These are phyloP conservation scores for Drosophila buzzatii DNA, from an alignment of 2,888 invertebrate species.

Conservation along the genomic window DNA sequence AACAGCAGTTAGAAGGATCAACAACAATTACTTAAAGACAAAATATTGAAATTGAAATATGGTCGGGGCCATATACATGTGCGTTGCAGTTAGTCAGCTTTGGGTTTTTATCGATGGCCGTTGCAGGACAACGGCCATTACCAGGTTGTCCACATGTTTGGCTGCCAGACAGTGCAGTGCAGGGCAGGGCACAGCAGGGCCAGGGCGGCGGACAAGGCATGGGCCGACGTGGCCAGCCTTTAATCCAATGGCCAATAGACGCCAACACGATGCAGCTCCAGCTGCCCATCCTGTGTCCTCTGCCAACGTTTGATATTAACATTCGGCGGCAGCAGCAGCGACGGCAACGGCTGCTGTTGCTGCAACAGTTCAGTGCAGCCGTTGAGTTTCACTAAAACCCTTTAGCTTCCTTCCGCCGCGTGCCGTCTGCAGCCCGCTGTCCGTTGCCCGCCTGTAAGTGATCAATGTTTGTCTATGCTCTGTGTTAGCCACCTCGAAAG, in stretches of 20 bases:
- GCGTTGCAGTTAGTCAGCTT: slow-evolving; percentile 35
- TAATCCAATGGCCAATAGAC: slow-evolving; percentile 76
- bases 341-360: slow-evolving; percentile 27
- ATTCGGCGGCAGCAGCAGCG: slow-evolving; percentile 43
- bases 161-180: slow-evolving; percentile 11
- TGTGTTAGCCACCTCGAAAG: slow-evolving; percentile 50
- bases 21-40: slow-evolving; percentile 1
- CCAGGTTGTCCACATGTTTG: slow-evolving; percentile 55
- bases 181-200: neutral
- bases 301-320: slow-evolving; percentile 61
- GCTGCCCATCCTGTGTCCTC: neutral
- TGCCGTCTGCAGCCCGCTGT: slow-evolving; percentile 28
- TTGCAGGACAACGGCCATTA: slow-evolving; percentile 54
- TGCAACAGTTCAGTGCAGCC: slow-evolving; percentile 54
- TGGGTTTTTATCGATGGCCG: slow-evolving; percentile 62
- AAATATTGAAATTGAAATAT: slow-evolving; percentile 11
- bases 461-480: slow-evolving; percentile 79
- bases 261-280: slow-evolving; percentile 37
- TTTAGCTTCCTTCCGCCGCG: neutral
- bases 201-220: slow-evolving; percentile 2
- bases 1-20: neutral
- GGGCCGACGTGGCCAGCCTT: slow-evolving; percentile 63
- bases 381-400: slow-evolving; percentile 14
- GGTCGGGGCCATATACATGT: neutral
- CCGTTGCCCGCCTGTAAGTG: slow-evolving; percentile 71